phyloP scores from a whole-genome alignment of 2,888 invertebrate species.

The Athetis lepigone region DNA sequence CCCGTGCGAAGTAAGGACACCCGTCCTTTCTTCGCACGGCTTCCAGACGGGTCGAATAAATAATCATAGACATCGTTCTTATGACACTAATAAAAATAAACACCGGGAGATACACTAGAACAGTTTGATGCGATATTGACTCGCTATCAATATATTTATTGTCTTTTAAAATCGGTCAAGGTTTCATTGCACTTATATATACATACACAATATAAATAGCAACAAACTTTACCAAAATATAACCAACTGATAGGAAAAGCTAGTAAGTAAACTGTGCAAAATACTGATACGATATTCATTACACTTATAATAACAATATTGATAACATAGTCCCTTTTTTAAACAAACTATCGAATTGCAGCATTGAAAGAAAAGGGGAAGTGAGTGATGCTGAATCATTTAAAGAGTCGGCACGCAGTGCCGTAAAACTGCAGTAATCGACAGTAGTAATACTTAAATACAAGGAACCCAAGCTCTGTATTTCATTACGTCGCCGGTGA shows the following conservation, averaged over 20 bases:
- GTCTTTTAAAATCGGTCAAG: constrained; percentile 30
- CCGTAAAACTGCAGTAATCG: too few species aligned
- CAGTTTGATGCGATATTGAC: constrained; percentile 32
- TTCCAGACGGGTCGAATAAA: too few species aligned
- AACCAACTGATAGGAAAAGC: not conserved
- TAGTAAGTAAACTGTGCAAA: not conserved
- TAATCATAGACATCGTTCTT: too few species aligned
- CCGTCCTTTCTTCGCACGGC: too few species aligned
- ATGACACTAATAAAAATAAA: too few species aligned
- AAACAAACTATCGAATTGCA: not conserved
- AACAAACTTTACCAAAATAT: not conserved
- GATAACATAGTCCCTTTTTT: constrained; percentile 1
- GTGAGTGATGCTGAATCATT: not conserved
- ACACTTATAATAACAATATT: constrained; percentile 11
- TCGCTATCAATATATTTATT: constrained; percentile 19
- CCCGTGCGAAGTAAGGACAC: too few species aligned
- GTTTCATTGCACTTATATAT: not conserved
- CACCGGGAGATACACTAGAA: constrained; percentile 23
- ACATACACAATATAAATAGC: not conserved
- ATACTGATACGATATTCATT: constrained; percentile 15
- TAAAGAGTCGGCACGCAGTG: too few species aligned
- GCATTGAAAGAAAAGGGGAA: constrained; percentile 9
- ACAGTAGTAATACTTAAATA: too few species aligned
- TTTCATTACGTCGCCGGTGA: too few species aligned
- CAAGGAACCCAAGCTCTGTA: too few species aligned